Evolutionary conservation across 2,797 vertebrate species (phyloP), one percentile per base, ranked within the genome.

Genomic region (Astyanax mexicanus): DNA sequence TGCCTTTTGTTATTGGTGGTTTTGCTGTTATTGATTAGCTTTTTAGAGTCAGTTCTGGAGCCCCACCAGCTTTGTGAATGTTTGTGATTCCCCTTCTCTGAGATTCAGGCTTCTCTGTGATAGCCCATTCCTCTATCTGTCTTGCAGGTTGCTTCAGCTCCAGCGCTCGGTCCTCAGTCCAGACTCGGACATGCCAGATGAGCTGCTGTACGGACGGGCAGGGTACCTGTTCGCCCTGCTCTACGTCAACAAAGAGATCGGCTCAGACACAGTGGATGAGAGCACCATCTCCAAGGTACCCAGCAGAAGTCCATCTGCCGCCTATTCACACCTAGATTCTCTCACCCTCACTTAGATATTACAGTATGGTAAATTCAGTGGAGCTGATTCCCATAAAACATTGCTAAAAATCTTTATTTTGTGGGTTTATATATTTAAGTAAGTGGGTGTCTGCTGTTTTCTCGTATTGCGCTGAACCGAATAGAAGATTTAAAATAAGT

Each of bases 221-320:
- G 98, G 98, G 4, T 99, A 96, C 75, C 92, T 99, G 0, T 98
- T 94, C 3, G 94, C 97, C 68, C 92, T 99, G 81, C 92, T 99
- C 3, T 98, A 96, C 73, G 32, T 99, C 60, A 97, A 97, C 81
- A 93, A 91, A 21, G 96, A 99, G 92, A 95, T 99, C 0, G 89
- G 95, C 49, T 89, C 92, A 0, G 89, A 92, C 64, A 89, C 95
- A 0, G 93, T 98, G 86, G 93, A 95, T 0, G 92, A 95, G 49
- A 79, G 79, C 64, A 84, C 88, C 55, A 88, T 99, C 25, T 80
- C 91, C 78, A 93, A 96, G 95, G 98, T 98, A 88, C 38, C 49
- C 11, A 15, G 12, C 23, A 9, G n/a, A n/a, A n/a, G 29, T 29
- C 29, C 10, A 19, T 60, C 29, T 21, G 25, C 13, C 62, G 0